Evolutionary conservation across 2,113 vertebrate genomes (phyloP).

Genomic region (Dromiciops gliroides): DNA sequence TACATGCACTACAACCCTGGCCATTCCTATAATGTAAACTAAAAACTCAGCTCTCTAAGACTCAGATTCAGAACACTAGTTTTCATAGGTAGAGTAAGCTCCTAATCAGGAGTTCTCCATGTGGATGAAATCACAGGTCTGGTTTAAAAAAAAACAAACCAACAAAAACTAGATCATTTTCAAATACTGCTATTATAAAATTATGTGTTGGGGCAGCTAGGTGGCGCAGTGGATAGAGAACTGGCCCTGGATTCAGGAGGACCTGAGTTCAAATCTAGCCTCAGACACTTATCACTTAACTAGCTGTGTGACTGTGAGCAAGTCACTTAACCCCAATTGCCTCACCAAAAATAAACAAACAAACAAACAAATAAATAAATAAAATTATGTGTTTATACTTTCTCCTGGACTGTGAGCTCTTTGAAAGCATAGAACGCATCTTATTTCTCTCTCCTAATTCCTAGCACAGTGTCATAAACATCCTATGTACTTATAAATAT

Average conservation of each 20-base stretch:
- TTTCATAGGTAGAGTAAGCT: background rate
- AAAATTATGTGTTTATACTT: background rate
- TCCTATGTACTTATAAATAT: background rate
- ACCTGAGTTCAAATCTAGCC: too few species aligned
- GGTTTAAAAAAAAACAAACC: background rate
- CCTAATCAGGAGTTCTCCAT: background rate
- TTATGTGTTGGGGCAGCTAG: too few species aligned
- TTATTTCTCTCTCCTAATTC: background rate
- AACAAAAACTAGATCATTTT: background rate
- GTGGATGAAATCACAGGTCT: background rate
- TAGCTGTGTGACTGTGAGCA: too few species aligned
- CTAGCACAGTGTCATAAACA: background rate
- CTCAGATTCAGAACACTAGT: background rate
- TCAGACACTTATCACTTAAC: too few species aligned
- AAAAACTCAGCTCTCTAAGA: background rate
- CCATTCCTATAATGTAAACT: background rate
- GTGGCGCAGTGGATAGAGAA: too few species aligned
- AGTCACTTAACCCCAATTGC: too few species aligned
- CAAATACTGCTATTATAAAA: background rate
- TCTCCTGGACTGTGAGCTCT: background rate
- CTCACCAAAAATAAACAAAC: too few species aligned
- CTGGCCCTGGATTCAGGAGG: too few species aligned
- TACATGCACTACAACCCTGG: background rate
- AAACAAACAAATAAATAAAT: too few species aligned
- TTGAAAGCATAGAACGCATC: background rate